Percentiles rank a stretch among this genome's conserved stretches.
phyloP scores from a whole-genome alignment of 2,888 invertebrate species.

The Taenaris catops region DNA sequence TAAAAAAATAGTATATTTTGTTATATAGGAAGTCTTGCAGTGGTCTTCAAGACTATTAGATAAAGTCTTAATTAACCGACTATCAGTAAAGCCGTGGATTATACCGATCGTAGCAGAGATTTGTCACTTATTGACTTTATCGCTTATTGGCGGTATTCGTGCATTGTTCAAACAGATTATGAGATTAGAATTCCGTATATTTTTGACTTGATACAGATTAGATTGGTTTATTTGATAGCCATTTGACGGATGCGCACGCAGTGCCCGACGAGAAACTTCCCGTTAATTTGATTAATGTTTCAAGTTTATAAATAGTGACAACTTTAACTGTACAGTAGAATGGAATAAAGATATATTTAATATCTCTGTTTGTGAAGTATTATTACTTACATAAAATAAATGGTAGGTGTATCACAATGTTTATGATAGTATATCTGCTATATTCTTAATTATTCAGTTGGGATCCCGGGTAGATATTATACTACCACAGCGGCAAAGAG shows the following conservation, averaged over 20 bases:
- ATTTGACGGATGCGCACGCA: conserved; percentile 21
- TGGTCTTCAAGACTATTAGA: conserved; percentile 38
- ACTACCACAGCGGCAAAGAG: too few relatives aligned
- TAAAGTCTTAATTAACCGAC: conserved; percentile 42
- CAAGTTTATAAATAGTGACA: conserved; percentile 1
- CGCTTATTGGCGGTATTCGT: conserved; percentile 50
- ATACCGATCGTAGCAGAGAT: conserved; percentile 56
- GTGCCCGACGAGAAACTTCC: background rate
- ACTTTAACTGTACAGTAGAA: too few relatives aligned
- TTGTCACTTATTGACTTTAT: conserved; percentile 52
- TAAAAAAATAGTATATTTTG: too few relatives aligned
- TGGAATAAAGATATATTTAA: too few relatives aligned
- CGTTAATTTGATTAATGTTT: conserved; percentile 4
- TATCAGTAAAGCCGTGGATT: conserved; percentile 53
- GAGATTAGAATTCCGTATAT: conserved; percentile 26
- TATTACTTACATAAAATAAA: too few relatives aligned
- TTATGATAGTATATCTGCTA: too few relatives aligned
- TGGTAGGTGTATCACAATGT: too few relatives aligned
- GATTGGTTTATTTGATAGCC: conserved; percentile 18
- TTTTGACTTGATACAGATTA: conserved; percentile 21
- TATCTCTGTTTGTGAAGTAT: too few relatives aligned
- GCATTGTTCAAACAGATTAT: conserved; percentile 37
- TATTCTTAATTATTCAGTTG: too few relatives aligned
- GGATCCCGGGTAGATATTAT: too few relatives aligned
- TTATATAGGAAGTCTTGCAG: too few relatives aligned